Conservation (phyloP, 2,888 invertebrate genomes). For the Ganaspis brasiliensis region DNA sequence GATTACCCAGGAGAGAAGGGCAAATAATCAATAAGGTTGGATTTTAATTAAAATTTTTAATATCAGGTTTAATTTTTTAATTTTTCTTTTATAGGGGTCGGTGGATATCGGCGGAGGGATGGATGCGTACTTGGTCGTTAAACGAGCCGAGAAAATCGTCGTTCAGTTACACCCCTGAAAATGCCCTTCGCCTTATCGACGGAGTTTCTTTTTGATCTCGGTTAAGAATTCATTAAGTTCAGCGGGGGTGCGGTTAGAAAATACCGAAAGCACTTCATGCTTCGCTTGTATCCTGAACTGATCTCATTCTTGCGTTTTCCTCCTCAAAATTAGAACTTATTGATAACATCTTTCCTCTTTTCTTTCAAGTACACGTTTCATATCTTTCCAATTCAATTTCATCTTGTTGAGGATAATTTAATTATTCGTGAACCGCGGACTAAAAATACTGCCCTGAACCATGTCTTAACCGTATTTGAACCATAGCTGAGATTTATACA, state of each 20-base stretch:
- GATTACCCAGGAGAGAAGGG: no score
- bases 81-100: slow-evolving; percentile 12
- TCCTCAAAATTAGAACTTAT: slow-evolving; percentile 51
- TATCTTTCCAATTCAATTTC: no score
- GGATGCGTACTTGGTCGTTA: slow-evolving; percentile 69
- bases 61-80: slow-evolving; percentile 25
- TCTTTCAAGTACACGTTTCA: no score
- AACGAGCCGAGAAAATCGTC: slow-evolving; percentile 76
- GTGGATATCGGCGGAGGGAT: slow-evolving; percentile 15
- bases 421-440: no score
- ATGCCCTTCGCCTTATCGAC: slow-evolving; percentile 61
- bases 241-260: slow-evolving; percentile 77
- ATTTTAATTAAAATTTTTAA: slow-evolving; percentile 20
- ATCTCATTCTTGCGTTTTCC: slow-evolving; percentile 51
- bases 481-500: no score
- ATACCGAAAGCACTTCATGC: slow-evolving; percentile 76
- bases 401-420: no score
- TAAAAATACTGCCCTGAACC: no score
- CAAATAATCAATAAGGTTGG: no score
- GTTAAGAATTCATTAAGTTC: slow-evolving; percentile 80
- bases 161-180: slow-evolving; percentile 63
- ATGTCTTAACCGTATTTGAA: no score
- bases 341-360: background rate
- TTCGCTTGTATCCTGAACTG: slow-evolving; percentile 65
- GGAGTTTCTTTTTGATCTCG: slow-evolving; percentile 78